Evolutionary conservation across 2,113 vertebrate species (phyloP).

Genomic region (Anthoscopus minutus): DNA sequence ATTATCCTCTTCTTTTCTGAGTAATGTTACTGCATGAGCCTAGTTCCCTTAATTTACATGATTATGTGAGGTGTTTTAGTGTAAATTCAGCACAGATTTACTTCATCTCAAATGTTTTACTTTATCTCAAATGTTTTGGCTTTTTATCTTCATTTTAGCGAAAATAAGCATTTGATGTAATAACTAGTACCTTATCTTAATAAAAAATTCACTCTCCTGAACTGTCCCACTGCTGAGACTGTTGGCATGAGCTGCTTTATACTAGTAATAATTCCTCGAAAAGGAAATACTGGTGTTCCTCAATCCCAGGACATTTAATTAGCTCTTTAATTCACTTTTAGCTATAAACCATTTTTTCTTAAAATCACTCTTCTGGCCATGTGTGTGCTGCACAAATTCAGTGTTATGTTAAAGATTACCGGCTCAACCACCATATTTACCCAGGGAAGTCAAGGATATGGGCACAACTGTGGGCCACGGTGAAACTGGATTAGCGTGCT

Average conservation of each 20-base stretch:
- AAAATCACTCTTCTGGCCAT: neutral
- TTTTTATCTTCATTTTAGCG: neutral
- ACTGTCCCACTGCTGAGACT: neutral
- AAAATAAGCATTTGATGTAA: neutral
- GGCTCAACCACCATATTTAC: neutral
- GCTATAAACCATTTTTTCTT: neutral
- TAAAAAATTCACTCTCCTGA: neutral
- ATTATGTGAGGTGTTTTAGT: neutral
- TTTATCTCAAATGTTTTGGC: neutral
- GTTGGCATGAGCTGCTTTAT: neutral
- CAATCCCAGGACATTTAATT: neutral
- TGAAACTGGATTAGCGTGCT: neutral
- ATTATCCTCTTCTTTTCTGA: neutral
- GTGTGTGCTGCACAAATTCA: neutral
- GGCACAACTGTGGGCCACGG: neutral
- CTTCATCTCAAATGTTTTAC: neutral
- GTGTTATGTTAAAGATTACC: neutral
- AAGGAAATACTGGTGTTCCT: neutral
- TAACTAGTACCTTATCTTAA: neutral
- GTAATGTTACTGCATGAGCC: neutral
- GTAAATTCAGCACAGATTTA: neutral
- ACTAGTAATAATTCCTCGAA: neutral
- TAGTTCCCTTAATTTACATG: neutral
- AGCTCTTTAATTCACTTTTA: neutral
- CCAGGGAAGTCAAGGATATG: neutral